These are phyloP conservation scores for Danio choprae DNA, from an alignment of 2,797 vertebrate genomes.

Conservation along the genomic window DNA sequence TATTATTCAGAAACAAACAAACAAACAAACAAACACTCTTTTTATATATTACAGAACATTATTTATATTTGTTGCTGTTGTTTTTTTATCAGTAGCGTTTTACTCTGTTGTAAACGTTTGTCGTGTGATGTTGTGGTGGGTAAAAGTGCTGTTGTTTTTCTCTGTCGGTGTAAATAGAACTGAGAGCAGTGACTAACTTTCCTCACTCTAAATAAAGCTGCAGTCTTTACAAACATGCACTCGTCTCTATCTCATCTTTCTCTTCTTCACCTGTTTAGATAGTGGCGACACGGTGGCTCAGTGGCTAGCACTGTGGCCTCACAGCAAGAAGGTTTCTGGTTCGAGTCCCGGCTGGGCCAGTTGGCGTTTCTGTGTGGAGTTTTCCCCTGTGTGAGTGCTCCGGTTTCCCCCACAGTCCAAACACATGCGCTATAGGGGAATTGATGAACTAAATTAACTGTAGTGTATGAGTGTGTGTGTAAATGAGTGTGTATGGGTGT, in stretches of 20 bases:
- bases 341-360: no score
- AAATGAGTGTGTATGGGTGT: no score
- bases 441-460: no score
- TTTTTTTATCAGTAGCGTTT: constrained; percentile 59
- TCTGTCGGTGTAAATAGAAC: constrained; percentile 57
- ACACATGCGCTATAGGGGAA: no score
- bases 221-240: constrained; percentile 55
- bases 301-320: no score
- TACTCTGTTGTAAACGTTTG: constrained; percentile 52
- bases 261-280: no score
- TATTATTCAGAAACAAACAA: constrained; percentile 43
- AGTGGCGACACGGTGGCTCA: no score
- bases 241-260: neutral
- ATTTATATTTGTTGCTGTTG: constrained; percentile 74
- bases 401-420: no score
- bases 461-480: no score
- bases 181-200: constrained; percentile 68
- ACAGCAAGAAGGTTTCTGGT: no score
- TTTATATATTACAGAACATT: constrained; percentile 65
- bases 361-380: no score
- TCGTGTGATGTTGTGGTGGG: constrained; percentile 44
- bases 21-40: constrained; percentile 55
- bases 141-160: constrained; percentile 43
- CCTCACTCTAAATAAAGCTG: constrained; percentile 78
- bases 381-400: no score